A percentile compares a stretch with the other conserved stretches of the same genome.
These are phyloP conservation scores for Haplotaxodon microlepis DNA, from an alignment of 2,113 vertebrate genomes.

Conservation along the genomic window DNA sequence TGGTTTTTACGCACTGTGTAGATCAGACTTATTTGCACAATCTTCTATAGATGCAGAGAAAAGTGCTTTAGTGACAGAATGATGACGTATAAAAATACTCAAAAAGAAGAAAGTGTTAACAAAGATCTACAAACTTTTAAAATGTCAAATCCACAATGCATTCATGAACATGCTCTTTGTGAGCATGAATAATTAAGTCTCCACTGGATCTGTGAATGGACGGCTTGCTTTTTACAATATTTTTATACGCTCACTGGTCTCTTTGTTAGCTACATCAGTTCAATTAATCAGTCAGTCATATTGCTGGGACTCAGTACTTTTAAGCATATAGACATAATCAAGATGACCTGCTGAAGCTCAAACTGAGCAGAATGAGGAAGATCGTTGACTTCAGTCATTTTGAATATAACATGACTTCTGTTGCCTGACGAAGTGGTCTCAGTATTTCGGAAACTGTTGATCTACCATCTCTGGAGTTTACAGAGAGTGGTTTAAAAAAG, in stretches of 20 bases:
- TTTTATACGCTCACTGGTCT: not conserved
- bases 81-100: not conserved
- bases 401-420: not conserved
- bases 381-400: not conserved
- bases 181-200: not conserved
- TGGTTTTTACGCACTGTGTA: not conserved
- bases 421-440: not conserved
- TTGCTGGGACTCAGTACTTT: not conserved
- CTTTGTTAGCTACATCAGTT: not conserved
- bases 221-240: not conserved
- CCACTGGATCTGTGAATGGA: not conserved
- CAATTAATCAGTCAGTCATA: not conserved
- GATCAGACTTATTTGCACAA: not conserved
- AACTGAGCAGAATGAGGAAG: not conserved
- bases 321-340: not conserved
- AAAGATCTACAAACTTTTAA: not conserved
- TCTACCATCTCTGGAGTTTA: not conserved
- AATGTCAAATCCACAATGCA: not conserved
- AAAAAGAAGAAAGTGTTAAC: not conserved
- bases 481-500: not conserved
- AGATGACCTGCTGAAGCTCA: not conserved
- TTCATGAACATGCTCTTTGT: not conserved
- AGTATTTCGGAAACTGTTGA: not conserved
- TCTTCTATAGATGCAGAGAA: not conserved
- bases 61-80: not conserved